Conservation (phyloP, 2,797 vertebrate genomes). For the Poecilia picta region DNA sequence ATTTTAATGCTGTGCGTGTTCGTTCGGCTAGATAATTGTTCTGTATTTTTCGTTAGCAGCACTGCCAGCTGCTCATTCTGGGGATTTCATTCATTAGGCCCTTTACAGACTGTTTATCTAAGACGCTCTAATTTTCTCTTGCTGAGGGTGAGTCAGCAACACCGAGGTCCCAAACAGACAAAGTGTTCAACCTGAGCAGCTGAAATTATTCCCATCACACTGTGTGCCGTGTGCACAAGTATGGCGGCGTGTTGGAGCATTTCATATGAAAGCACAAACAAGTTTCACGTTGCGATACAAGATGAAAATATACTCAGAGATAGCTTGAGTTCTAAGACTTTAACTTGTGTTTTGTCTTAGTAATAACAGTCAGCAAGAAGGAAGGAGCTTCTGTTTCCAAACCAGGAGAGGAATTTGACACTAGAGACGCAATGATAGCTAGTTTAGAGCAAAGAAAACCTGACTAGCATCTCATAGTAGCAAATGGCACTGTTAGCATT, state of each 20-base stretch:
- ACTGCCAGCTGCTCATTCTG: slow-evolving; percentile 28
- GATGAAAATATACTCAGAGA: neutral
- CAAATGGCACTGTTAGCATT: neutral
- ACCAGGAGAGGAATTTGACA: neutral
- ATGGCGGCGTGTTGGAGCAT: neutral
- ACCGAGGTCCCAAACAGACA: neutral
- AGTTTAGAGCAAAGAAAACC: neutral
- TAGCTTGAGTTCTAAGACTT: neutral
- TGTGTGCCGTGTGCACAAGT: neutral
- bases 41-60: slow-evolving; percentile 24
- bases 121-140: slow-evolving; percentile 11
- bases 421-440: neutral
- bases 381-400: neutral
- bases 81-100: slow-evolving; percentile 28
- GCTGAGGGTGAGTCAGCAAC: neutral
- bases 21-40: slow-evolving; percentile 20
- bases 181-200: slow-evolving; percentile 24
- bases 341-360: neutral
- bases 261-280: slow-evolving; percentile 11
- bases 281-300: neutral
- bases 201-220: neutral
- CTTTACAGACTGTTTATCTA: slow-evolving; percentile 18
- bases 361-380: neutral
- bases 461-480: neutral
- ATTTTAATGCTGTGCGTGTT: slow-evolving; percentile 35